Conservation (phyloP, 1,140 invertebrate genomes). For the Colletes latitarsis region DNA sequence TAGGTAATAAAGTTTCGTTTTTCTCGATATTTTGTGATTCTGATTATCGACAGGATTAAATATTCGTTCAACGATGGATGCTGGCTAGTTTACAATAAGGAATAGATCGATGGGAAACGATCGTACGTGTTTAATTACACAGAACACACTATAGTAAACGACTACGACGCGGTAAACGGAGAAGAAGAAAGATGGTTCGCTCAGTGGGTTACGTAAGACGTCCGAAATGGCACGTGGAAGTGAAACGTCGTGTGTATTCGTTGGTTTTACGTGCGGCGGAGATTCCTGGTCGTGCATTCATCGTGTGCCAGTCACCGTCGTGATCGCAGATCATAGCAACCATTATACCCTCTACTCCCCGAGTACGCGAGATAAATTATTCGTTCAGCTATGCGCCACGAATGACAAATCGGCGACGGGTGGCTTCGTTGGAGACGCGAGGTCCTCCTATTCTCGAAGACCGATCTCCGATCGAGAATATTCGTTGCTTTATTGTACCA, state of each 20-base stretch:
- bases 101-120: too few relatives aligned
- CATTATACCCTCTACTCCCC: conserved; percentile 35
- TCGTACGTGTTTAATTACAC: too few relatives aligned
- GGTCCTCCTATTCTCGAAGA: background rate
- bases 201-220: background rate
- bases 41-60: too few relatives aligned
- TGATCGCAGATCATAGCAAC: conserved; percentile 10
- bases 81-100: too few relatives aligned
- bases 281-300: conserved; percentile 21
- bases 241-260: conserved; percentile 17
- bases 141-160: too few relatives aligned
- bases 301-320: background rate
- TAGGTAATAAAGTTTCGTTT: too few relatives aligned
- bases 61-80: too few relatives aligned
- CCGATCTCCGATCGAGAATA: background rate
- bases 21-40: too few relatives aligned
- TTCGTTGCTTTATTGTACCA: too few relatives aligned
- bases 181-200: background rate
- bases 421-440: conserved; percentile 33
- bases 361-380: conserved; percentile 52
- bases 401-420: conserved; percentile 64
- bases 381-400: conserved; percentile 40
- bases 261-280: background rate
- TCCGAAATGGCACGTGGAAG: conserved; percentile 30
- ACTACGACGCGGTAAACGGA: background rate